Conservation (phyloP, 2,113 vertebrate genomes). For the Elachura formosa region DNA sequence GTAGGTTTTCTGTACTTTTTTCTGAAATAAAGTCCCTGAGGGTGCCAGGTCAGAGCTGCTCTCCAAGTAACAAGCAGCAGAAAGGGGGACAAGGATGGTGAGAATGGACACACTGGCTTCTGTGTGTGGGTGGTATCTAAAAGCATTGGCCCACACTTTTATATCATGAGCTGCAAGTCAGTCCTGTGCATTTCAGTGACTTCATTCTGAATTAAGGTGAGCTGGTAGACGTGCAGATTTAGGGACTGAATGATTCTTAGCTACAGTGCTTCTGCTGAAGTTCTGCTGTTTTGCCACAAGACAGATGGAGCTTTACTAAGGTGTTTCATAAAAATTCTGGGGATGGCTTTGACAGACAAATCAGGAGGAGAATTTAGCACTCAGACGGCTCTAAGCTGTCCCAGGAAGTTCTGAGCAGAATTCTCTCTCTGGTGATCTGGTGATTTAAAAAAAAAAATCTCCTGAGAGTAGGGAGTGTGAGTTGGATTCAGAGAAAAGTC, state of each 20-base stretch:
- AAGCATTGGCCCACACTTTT: background rate
- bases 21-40: background rate
- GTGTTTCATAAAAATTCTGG: background rate
- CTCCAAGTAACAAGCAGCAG: background rate
- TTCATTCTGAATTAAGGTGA: background rate
- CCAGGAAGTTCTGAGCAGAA: background rate
- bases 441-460: background rate
- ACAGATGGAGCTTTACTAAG: background rate
- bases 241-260: background rate
- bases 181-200: background rate
- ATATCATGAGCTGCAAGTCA: background rate
- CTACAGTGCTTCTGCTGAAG: background rate
- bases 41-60: background rate
- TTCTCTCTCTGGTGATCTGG: background rate
- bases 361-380: background rate
- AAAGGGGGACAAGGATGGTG: background rate
- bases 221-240: background rate
- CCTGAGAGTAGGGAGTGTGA: background rate
- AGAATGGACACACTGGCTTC: background rate
- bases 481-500: background rate
- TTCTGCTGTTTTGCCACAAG: background rate
- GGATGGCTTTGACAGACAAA: background rate
- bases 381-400: background rate
- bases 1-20: background rate
- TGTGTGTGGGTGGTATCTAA: background rate